Evolutionary conservation across 2,113 vertebrate genomes (phyloP).

Genomic region (Nymphicus hollandicus): DNA sequence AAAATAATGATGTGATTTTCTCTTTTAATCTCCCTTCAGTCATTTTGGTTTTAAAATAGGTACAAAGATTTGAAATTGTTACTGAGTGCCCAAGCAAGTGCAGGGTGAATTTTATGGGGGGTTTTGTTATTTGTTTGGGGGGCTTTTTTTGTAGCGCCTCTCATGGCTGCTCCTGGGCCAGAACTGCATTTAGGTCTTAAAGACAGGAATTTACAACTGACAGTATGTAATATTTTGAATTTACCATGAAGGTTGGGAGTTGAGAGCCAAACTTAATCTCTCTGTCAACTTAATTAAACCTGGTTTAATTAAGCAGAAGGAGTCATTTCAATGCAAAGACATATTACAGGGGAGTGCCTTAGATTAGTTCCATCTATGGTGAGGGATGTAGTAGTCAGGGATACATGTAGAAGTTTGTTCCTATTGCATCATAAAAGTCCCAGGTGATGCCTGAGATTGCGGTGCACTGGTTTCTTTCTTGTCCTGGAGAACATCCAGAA

Average conservation of each 20-base stretch:
- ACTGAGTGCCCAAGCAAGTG: not conserved
- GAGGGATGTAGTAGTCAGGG: not conserved
- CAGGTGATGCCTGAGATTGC: not conserved
- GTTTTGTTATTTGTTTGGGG: fast-evolving
- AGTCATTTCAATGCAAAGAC: not conserved
- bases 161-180: not conserved
- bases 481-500: not conserved
- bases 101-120: not conserved
- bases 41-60: not conserved
- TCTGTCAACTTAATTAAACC: not conserved
- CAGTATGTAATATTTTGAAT: not conserved
- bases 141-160: not conserved
- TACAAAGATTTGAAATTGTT: not conserved
- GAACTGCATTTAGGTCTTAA: not conserved
- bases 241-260: not conserved
- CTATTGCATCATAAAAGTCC: not conserved
- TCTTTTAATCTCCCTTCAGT: not conserved
- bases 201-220: not conserved
- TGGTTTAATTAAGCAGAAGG: not conserved
- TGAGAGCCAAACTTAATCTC: not conserved
- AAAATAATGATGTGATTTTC: not conserved
- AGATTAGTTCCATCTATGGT: not conserved
- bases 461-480: not conserved
- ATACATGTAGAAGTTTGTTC: not conserved
- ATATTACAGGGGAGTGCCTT: not conserved